Conservation (phyloP, 1,140 invertebrate species). For the Drosophila guanche region DNA sequence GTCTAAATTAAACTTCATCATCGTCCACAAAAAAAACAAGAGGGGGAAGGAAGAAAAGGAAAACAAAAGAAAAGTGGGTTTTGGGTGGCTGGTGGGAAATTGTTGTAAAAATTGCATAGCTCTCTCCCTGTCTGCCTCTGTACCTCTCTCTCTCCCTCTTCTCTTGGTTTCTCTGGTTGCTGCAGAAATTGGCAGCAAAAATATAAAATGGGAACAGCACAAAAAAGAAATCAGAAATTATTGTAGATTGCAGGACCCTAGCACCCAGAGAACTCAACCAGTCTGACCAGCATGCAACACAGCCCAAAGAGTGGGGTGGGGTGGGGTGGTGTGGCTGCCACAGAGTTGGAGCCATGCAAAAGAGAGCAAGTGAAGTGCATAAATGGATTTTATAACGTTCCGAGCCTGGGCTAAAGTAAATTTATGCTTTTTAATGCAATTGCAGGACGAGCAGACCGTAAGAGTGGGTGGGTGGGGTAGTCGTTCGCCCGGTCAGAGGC, state of each 20-base stretch:
- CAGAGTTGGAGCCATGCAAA: conserved; percentile 29
- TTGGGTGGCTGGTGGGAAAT: conserved; percentile 48
- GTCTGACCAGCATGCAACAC: conserved; percentile 75
- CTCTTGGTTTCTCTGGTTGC: conserved; percentile 21
- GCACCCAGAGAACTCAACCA: conserved; percentile 27
- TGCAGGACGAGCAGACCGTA: conserved; percentile 79
- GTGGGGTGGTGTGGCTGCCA: too few species aligned
- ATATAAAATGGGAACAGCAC: conserved; percentile 52
- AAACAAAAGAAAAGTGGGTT: conserved; percentile 7
- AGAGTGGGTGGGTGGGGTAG: conserved; percentile 45
- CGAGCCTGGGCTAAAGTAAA: conserved; percentile 75
- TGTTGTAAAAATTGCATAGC: conserved; percentile 77
- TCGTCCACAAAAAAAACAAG: conserved; percentile 59
- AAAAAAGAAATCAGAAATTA: conserved; percentile 79
- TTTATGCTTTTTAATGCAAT: conserved; percentile 83
- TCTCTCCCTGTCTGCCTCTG: neutral
- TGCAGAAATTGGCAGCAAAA: conserved; percentile 77
- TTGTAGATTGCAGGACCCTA: conserved; percentile 71
- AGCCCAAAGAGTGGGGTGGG: conserved; percentile 27
- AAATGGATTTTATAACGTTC: conserved; percentile 81
- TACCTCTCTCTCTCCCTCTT: conserved; percentile 9
- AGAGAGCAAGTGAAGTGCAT: conserved; percentile 78
- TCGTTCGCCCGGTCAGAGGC: conserved; percentile 19
- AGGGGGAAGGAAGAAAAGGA: neutral
- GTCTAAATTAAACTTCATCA: conserved; percentile 81